These are phyloP conservation scores for Nothobranchius kuhntae DNA, from an alignment of 2,113 vertebrate species.

Conservation along the genomic window DNA sequence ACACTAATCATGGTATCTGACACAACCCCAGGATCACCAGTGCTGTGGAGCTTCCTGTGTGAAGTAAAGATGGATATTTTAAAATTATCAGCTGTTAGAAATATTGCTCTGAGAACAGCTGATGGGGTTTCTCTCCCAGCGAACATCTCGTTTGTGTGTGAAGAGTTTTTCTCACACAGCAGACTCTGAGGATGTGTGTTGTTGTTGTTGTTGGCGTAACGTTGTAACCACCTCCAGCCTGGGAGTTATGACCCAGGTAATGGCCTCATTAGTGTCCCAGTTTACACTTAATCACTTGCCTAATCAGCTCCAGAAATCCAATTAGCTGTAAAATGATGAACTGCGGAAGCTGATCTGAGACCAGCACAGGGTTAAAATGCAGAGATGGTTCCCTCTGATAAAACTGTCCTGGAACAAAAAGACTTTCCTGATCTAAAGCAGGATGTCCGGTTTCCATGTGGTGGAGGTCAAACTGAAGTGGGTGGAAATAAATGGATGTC, in stretches of 20 bases:
- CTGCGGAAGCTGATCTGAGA: not conserved
- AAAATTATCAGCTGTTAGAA: not conserved
- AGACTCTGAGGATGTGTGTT: not conserved
- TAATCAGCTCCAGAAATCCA: constrained; percentile 4
- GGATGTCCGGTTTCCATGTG: constrained; percentile 15
- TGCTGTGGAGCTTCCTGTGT: too few species aligned
- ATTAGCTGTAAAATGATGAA: constrained; percentile 1
- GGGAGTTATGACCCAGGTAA: constrained; percentile 11
- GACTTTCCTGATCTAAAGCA: constrained; percentile 2
- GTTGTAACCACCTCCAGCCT: constrained; percentile 3
- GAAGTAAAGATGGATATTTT: too few species aligned
- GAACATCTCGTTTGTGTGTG: not conserved
- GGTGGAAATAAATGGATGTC: constrained; percentile 14
- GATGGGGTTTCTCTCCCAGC: not conserved
- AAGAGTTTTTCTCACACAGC: not conserved
- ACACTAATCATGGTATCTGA: too few species aligned
- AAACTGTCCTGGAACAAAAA: not conserved
- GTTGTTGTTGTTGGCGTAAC: not conserved
- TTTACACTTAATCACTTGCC: constrained; percentile 13
- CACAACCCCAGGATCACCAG: too few species aligned
- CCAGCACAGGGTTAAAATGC: not conserved
- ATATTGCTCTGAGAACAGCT: not conserved
- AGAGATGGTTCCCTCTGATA: not conserved
- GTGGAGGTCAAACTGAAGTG: constrained; percentile 15
- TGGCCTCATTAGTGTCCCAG: constrained; percentile 19